Conservation (phyloP, 2,113 vertebrate genomes). For the Thamnophis sirtalis region DNA sequence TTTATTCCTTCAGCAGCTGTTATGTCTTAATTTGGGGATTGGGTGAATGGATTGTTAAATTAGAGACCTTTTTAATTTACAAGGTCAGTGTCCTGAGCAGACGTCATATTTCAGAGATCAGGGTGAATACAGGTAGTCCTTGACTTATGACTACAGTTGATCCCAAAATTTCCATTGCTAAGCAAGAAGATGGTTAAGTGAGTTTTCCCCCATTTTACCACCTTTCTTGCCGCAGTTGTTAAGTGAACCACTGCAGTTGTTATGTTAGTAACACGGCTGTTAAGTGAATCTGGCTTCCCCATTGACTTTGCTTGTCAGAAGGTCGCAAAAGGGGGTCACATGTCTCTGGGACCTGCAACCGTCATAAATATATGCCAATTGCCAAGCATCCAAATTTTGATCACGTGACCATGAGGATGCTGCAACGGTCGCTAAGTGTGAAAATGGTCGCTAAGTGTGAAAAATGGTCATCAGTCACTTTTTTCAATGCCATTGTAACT, state of each 20-base stretch:
- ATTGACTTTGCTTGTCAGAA: background rate
- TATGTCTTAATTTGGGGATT: background rate
- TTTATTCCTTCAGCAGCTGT: conserved; percentile 20
- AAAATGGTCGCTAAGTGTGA: too few relatives aligned
- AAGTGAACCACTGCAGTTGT: background rate
- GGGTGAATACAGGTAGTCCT: background rate
- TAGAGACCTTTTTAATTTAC: background rate
- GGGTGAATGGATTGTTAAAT: too few relatives aligned
- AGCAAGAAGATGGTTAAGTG: background rate
- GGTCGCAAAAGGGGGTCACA: background rate
- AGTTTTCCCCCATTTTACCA: background rate
- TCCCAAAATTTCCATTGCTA: background rate
- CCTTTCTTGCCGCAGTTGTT: background rate
- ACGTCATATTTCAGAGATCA: background rate
- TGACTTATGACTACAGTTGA: background rate
- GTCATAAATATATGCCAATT: background rate
- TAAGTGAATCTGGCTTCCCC: background rate
- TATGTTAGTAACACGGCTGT: background rate
- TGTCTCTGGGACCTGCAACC: background rate
- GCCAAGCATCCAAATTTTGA: background rate
- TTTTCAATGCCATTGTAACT: background rate
- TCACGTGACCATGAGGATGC: background rate
- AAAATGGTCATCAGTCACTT: background rate
- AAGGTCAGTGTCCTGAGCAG: background rate
- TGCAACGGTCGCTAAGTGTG: background rate